Conservation (phyloP, 2,113 vertebrate species). For the Saccopteryx leptura region DNA sequence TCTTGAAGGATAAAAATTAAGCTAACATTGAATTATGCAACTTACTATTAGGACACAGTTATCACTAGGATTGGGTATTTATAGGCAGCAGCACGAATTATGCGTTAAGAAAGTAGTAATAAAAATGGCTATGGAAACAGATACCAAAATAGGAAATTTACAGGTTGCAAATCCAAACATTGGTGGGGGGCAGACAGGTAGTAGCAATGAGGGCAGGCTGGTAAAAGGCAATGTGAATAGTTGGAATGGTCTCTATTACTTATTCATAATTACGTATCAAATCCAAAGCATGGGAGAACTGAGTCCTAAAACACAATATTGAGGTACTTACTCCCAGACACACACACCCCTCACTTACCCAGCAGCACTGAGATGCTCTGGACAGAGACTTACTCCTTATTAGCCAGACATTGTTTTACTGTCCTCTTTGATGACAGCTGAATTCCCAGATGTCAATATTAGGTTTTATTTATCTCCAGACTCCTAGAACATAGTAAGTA, state of each 20-base stretch:
- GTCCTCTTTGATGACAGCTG: background rate
- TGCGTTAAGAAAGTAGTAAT: conserved; percentile 81
- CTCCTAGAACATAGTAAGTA: background rate
- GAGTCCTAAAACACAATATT: background rate
- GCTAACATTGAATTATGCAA: conserved; percentile 63
- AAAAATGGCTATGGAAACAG: background rate
- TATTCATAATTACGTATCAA: background rate
- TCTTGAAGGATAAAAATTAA: conserved; percentile 80
- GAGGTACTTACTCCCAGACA: background rate
- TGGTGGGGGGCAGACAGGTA: background rate
- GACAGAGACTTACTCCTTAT: background rate
- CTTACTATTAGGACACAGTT: conserved; percentile 16
- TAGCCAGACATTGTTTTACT: background rate
- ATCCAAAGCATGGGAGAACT: background rate
- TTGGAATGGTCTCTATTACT: background rate
- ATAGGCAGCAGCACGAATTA: conserved; percentile 67
- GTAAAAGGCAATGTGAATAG: background rate
- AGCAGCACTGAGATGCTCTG: background rate
- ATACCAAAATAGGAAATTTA: background rate
- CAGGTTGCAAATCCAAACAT: background rate
- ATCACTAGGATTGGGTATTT: conserved; percentile 68
- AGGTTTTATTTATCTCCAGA: background rate
- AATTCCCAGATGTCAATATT: background rate
- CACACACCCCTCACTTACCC: background rate
- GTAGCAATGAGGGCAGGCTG: background rate